phyloP scores from a whole-genome alignment of 2,888 invertebrate genomes.

The Rhamnusium bicolor region DNA sequence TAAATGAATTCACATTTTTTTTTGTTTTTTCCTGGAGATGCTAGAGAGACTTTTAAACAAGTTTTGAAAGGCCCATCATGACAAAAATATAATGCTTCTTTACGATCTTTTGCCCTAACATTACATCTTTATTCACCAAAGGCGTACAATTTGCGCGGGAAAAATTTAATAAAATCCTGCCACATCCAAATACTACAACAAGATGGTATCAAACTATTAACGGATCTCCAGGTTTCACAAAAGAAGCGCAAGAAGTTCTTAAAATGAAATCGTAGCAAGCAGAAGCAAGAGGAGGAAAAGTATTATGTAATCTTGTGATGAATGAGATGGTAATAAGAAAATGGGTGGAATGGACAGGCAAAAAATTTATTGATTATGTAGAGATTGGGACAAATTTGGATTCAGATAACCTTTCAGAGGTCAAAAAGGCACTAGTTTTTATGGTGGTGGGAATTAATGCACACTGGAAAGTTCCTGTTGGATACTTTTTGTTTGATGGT shows the following conservation, averaged over 20 bases:
- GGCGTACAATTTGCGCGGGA: too few relatives aligned
- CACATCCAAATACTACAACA: constrained; percentile 44
- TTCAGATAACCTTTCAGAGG: constrained; percentile 9
- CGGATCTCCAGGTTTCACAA: constrained; percentile 51
- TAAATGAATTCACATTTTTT: too few relatives aligned
- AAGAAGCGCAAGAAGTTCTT: constrained; percentile 47
- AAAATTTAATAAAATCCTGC: constrained; percentile 40
- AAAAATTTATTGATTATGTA: constrained; percentile 54
- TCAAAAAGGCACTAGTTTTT: constrained; percentile 19
- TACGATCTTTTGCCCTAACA: too few relatives aligned
- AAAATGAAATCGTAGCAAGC: constrained; percentile 34
- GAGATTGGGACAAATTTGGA: constrained; percentile 52
- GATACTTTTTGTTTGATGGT: constrained; percentile 17
- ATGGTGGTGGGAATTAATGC: background rate
- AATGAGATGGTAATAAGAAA: constrained; percentile 59
- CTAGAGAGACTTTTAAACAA: too few relatives aligned
- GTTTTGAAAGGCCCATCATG: too few relatives aligned
- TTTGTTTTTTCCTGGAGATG: too few relatives aligned
- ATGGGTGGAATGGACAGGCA: constrained; percentile 53
- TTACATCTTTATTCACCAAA: too few relatives aligned
- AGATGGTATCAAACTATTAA: constrained; percentile 48
- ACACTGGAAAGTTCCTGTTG: background rate
- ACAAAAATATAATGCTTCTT: too few relatives aligned
- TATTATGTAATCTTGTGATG: constrained; percentile 52
- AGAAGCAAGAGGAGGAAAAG: constrained; percentile 9